Evolutionary conservation across 2,797 vertebrate species (phyloP), one percentile per base, ranked within the genome.

Genomic region (Brotula barbata): DNA sequence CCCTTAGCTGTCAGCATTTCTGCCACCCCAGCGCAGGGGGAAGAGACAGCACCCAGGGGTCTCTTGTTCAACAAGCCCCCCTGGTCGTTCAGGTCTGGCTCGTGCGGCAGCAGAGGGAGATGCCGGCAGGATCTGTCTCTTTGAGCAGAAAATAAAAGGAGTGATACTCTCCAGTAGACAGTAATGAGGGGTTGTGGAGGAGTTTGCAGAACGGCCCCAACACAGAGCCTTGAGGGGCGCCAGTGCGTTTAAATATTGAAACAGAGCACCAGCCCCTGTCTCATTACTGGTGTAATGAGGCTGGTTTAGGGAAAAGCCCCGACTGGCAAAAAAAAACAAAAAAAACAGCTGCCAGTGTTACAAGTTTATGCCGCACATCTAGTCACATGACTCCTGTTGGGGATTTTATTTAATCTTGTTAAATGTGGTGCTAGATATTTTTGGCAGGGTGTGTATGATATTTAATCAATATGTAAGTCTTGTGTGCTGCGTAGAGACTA

Each of bases 161-260:
- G 62, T 60, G 64, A 71, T 20, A 50, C 63, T 68, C 54, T 15
- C 63, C 64, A 71, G 75, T 58, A 75, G 79, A 60, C 33, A 1
- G 66, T 88, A 88, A 89, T 88, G 81, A 87, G 81, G 72, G 80
- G 82, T 80, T 61, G 14, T 54, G 59, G 56, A 71, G 71, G 78
- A 77, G 68, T 80, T 87, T 70, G 66, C 59, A 25, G 61, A 80
- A 58, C 57, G 19, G 80, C 44, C 82, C 77, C 66, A 75, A 68
- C 66, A 64, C 54, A 37, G 81, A 74, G 72, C 75, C 77, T 78
- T 77, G 59, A 68, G 85, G 81, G 71, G 57, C 55, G 8, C 53
- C 68, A 8, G 55, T 17, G 25, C 59, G 49, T 84, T 87, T 90
- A 87, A 89, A 90, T 87, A 89, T 89, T 89, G 79, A 88, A 87